Percentiles rank a stretch among this genome's conserved stretches.
Conservation (phyloP, 1,140 invertebrate genomes). For the Atta cephalotes region DNA sequence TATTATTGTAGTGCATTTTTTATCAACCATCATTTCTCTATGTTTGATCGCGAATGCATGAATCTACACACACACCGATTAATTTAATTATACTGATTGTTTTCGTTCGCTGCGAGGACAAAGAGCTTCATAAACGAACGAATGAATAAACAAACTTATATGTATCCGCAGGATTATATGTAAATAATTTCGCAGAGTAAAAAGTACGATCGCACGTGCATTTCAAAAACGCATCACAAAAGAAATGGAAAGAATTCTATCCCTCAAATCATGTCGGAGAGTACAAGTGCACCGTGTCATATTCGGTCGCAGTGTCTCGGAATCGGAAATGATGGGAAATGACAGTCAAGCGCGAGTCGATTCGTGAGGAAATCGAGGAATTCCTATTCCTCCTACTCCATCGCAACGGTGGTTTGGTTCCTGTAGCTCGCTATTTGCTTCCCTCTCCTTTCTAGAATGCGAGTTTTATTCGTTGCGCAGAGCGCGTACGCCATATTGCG, state of each 20-base stretch:
- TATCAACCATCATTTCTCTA: neutral
- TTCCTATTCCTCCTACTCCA: too few relatives aligned
- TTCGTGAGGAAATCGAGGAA: too few relatives aligned
- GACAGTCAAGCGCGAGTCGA: too few relatives aligned
- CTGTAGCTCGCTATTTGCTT: too few relatives aligned
- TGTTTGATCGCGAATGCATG: neutral
- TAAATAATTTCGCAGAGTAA: constrained; percentile 13
- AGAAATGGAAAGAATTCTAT: neutral
- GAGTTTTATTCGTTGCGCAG: too few relatives aligned
- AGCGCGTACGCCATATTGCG: too few relatives aligned
- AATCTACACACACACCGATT: neutral
- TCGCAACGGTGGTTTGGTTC: too few relatives aligned
- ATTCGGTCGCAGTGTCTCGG: too few relatives aligned
- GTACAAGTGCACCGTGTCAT: neutral
- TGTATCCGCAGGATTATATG: neutral
- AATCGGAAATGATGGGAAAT: too few relatives aligned
- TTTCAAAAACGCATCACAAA: neutral
- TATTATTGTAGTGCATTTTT: neutral
- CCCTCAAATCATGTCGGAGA: neutral
- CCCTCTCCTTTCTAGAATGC: too few relatives aligned
- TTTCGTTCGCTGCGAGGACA: neutral
- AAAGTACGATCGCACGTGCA: neutral
- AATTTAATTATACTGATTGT: constrained; percentile 24
- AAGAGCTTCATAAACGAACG: neutral
- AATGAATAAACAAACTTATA: neutral